Conservation (phyloP, 2,113 vertebrate species). For the Chionodraco myersi region DNA sequence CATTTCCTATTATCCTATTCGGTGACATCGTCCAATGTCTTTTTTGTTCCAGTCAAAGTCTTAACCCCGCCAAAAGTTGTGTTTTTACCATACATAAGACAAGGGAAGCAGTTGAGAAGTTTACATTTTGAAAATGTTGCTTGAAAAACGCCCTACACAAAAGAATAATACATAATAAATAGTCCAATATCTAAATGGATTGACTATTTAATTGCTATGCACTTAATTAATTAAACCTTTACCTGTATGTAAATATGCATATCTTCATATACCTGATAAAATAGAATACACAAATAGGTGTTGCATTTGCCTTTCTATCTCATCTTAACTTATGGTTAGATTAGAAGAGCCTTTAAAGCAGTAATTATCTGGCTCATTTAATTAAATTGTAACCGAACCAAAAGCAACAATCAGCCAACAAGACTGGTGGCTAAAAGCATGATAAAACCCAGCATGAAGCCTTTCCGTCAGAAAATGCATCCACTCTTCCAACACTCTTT, state of each 20-base stretch:
- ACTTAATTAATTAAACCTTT: background rate
- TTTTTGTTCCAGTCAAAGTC: background rate
- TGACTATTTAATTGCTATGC: background rate
- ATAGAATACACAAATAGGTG: background rate
- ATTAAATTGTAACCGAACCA: conserved; percentile 68
- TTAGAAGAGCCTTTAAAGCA: conserved; percentile 43
- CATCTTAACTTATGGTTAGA: conserved; percentile 30
- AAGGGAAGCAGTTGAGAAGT: background rate
- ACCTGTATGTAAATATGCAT: background rate
- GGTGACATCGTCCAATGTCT: background rate
- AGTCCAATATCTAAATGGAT: background rate
- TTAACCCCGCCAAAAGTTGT: too few species aligned
- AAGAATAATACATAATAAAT: too few species aligned
- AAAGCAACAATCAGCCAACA: conserved; percentile 61
- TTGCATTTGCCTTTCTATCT: background rate
- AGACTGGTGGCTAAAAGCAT: conserved; percentile 64
- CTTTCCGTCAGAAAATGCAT: conserved; percentile 61
- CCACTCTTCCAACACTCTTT: conserved; percentile 60
- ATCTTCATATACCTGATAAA: background rate
- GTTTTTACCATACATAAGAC: background rate
- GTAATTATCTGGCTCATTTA: conserved; percentile 68
- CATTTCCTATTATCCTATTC: background rate
- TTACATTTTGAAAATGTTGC: background rate
- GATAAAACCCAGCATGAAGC: conserved; percentile 66
- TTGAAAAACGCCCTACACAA: too few species aligned